A percentile compares a stretch with the other conserved stretches of the same genome.
These are phyloP conservation scores for Coendou prehensilis DNA, from an alignment of 2,797 vertebrate species.

Conservation along the genomic window DNA sequence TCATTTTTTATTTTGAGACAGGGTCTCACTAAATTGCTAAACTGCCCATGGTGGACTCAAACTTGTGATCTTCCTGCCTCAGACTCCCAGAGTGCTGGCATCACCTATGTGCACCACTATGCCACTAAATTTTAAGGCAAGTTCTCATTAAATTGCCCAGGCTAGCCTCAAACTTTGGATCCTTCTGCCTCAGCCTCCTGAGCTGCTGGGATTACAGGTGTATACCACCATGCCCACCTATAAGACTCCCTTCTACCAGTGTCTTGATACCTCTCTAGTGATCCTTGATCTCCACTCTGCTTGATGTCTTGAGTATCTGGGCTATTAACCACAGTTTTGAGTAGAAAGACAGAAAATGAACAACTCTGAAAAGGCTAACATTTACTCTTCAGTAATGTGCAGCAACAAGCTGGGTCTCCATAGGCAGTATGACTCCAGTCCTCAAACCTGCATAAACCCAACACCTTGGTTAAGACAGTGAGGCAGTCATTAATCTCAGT, in stretches of 20 bases:
- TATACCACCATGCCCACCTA: background rate
- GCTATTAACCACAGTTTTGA: slow-evolving; percentile 20
- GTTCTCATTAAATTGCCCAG: background rate
- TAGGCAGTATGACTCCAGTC: background rate
- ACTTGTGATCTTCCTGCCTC: background rate
- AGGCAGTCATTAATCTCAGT: slow-evolving; percentile 63
- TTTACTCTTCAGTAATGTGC: background rate
- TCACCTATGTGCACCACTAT: background rate
- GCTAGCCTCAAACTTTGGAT: background rate
- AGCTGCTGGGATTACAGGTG: background rate
- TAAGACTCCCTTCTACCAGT: background rate
- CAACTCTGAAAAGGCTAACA: background rate
- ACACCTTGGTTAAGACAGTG: background rate
- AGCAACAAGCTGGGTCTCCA: background rate
- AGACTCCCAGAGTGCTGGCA: background rate
- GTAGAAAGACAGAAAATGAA: background rate
- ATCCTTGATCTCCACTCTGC: background rate
- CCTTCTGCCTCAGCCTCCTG: background rate
- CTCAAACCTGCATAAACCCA: background rate
- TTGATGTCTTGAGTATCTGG: background rate
- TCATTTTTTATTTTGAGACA: background rate
- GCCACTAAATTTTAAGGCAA: background rate
- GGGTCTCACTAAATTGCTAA: background rate
- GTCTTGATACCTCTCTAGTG: background rate
- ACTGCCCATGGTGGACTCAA: background rate